Evolutionary conservation across 2,797 vertebrate species (phyloP), one percentile per base, ranked within the genome.

Genomic region (Orestias chungarensis): DNA sequence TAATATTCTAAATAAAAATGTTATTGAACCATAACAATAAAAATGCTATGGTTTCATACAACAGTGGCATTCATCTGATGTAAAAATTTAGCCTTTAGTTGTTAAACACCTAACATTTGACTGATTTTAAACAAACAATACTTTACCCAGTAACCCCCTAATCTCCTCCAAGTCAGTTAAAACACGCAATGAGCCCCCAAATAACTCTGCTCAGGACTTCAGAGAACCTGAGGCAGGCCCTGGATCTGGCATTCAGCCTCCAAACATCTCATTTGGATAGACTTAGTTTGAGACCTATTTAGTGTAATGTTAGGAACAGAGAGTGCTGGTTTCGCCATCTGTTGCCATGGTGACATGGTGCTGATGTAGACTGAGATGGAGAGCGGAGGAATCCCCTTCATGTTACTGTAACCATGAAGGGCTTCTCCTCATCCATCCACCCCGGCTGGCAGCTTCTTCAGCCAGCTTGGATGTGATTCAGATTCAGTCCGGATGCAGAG

Each of bases 351-450:
- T 46, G 72, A 91, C 71, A 69, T 33, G 54, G 68, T 78, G 81
- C 76, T 74, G 82, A 79, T 82, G 76, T 68, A 70, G 64, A 72
- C 68, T 72, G 75, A 74, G 76, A 43, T 38, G 59, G 61, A 64
- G 80, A 47, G 61, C 64, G 73, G 68, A 87, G 92, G 92, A 88
- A 91, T 91, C 71, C 92, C 91, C 91, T 62, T 67, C 73, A 78
- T 79, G 61, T 71, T 75, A 44, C 29, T 75, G 65, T 42, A 76
- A 38, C 66, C 49, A 17, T n/a, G 8, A 27, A 47, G 61, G 75
- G 64, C 47, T 81, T 78, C 81, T 88, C 76, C 68, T 43, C 18
- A 15, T 55, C 64, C 70, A 54, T 31, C 70, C 66, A 71, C 66
- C 40, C 27, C n/a, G n/a, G 3, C n/a, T 27, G n/a, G 3, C n/a